Evolutionary conservation across 1,140 invertebrate genomes (phyloP), one percentile per base, ranked within the genome.

Genomic region (Myzus persicae): DNA sequence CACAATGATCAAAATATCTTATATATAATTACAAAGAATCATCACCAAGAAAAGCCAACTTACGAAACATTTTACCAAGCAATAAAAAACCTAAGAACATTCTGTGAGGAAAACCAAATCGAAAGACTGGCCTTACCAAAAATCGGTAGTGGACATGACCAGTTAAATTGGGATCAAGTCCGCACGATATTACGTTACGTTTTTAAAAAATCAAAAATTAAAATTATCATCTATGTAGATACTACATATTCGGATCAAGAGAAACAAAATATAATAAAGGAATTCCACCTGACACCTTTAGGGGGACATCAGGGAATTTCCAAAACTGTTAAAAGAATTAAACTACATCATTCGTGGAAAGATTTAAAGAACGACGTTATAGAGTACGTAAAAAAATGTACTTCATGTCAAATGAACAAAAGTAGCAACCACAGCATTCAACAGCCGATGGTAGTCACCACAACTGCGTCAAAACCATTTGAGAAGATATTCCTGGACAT

Each of bases 401-500:
- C 0, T 1, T 89, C 87, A 22, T 89, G 87, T 8, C 87, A 89
- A 24, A 4, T 38, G 7, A 89, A 89, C 18, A 89, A 89, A 38
- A 51, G 46, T 18, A 36, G 14, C 2, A 89, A 89, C 5, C 18
- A 89, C n/a, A 54, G 31, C 22, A 38, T 38, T 24, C 31, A 89
- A 38, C 87, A 89, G 11, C 87, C 48, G 1, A 89, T 54, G 44
- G 46, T 89, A 46, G 26, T 87, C 1, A 87, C 84, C 3, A 31
- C 84, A 11, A 87, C 84, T 3, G 84, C 42, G 3, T 18, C 6
- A 0, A 46, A 18, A n/a, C 8, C 84, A 0, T 46, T 87, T 18
- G 84, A 87, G 3, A 87, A 87, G 46, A 26, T 87, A 14, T 87
- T 87, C 5, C 42, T 87, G 31, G 84, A 87, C 24, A 87, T 93